These are phyloP conservation scores for Coregonus clupeaformis DNA, from an alignment of 2,113 vertebrate genomes.

Conservation along the genomic window DNA sequence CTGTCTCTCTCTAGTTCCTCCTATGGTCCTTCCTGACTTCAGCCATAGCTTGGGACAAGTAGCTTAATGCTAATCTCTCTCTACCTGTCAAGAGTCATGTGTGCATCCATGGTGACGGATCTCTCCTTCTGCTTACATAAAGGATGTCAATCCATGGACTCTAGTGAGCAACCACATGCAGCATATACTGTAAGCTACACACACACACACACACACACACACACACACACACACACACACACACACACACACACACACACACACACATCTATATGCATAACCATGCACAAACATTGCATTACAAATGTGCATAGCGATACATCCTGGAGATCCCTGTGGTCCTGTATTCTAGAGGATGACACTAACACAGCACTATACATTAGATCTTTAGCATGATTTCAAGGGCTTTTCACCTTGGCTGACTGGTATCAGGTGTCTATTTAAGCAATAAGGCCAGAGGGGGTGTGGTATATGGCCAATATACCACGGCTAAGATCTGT, in stretches of 20 bases:
- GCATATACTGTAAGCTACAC: not conserved
- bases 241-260: not conserved
- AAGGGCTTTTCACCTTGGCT: no score
- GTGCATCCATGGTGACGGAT: slow-evolving; percentile 51
- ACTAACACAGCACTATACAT: no score
- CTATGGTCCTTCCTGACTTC: slow-evolving; percentile 43
- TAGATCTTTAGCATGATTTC: no score
- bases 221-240: slow-evolving; percentile 1
- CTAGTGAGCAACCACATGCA: not conserved
- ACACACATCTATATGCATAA: not conserved
- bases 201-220: not conserved
- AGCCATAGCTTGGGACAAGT: slow-evolving; percentile 39
- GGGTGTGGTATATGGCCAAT: no score
- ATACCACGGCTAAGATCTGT: no score
- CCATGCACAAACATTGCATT: no score
- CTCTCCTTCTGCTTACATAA: slow-evolving; percentile 36
- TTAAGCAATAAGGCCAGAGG: no score
- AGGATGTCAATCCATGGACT: not conserved
- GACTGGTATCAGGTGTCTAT: no score
- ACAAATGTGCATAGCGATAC: no score
- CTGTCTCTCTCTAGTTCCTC: not conserved
- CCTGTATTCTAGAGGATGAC: no score
- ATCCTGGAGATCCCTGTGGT: no score
- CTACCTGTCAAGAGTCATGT: slow-evolving; percentile 70
- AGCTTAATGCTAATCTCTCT: slow-evolving; percentile 68